Percentiles rank a stretch among this genome's conserved stretches.
phyloP scores from a whole-genome alignment of 2,888 invertebrate species.

The Macrosoma leucophasiata region DNA sequence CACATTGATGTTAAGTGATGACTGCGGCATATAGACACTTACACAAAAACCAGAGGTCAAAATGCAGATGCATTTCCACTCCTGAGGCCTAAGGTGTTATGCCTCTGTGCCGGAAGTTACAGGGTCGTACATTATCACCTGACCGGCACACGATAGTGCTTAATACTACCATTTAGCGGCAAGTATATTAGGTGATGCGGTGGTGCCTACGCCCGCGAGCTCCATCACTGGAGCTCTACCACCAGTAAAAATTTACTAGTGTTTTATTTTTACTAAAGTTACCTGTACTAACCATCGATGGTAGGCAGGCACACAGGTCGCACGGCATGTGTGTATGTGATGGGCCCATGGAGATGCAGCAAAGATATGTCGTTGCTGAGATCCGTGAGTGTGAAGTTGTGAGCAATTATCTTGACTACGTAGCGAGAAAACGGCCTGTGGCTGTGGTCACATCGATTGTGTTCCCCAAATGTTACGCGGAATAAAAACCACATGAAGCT shows the following conservation, averaged over 20 bases:
- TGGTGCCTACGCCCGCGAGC: too few relatives aligned
- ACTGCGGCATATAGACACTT: too few relatives aligned
- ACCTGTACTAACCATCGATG: slow-evolving; percentile 11
- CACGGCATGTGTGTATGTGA: slow-evolving; percentile 84
- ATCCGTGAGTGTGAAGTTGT: slow-evolving; percentile 87
- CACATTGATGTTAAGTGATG: too few relatives aligned
- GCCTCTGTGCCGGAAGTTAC: too few relatives aligned
- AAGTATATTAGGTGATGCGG: too few relatives aligned
- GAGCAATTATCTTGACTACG: slow-evolving; percentile 82
- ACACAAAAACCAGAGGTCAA: too few relatives aligned
- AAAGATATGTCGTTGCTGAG: slow-evolving; percentile 91
- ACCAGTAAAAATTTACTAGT: slow-evolving; percentile 2
- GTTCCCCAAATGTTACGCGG: slow-evolving; percentile 90
- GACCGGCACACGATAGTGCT: too few relatives aligned
- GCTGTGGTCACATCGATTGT: slow-evolving; percentile 84
- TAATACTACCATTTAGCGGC: too few relatives aligned
- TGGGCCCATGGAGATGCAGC: slow-evolving; percentile 83
- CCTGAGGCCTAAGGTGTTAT: too few relatives aligned
- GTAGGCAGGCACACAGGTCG: slow-evolving; percentile 89
- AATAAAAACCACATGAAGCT: slow-evolving; percentile 95
- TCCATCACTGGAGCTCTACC: too few relatives aligned
- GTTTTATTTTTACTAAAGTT: slow-evolving; percentile 3
- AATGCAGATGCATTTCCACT: too few relatives aligned
- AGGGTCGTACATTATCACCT: too few relatives aligned
- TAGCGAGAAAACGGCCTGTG: slow-evolving; percentile 81